Evolutionary conservation across 2,113 vertebrate species (phyloP).

Genomic region (Phoxinus phoxinus): DNA sequence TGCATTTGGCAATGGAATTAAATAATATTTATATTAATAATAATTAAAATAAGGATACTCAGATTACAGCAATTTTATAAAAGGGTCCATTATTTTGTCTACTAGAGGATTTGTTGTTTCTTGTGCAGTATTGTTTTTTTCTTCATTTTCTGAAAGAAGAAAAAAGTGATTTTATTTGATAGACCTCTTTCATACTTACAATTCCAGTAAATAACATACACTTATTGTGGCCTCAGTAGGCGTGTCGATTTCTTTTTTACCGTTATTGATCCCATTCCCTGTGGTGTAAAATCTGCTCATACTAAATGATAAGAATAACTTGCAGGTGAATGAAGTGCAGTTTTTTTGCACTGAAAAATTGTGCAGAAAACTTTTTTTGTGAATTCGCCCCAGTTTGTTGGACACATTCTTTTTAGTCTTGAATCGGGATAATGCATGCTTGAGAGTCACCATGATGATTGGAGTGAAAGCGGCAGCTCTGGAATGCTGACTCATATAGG

Average conservation of each 20-base stretch:
- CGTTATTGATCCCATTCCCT: not conserved
- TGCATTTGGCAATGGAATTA: no score
- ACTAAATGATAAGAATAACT: not conserved
- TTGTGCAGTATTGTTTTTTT: no score
- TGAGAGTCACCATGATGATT: slow-evolving; percentile 10
- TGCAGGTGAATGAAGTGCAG: not conserved
- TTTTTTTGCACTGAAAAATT: not conserved
- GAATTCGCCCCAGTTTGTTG: not conserved
- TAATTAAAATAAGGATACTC: no score
- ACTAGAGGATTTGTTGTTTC: no score
- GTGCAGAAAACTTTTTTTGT: not conserved
- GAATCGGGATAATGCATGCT: slow-evolving; percentile 15
- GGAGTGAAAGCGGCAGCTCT: slow-evolving; percentile 26
- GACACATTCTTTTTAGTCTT: not conserved
- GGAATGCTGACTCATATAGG: slow-evolving; percentile 55
- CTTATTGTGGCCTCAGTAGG: not conserved
- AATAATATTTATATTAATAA: no score
- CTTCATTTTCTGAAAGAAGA: no score
- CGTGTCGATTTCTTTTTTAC: not conserved
- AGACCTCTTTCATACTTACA: no score
- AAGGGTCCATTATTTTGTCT: no score
- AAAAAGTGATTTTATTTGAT: no score
- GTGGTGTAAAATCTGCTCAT: not conserved
- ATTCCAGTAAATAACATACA: no score
- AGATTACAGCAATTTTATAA: no score